Evolutionary conservation across 2,113 vertebrate species (phyloP), one percentile per base, ranked within the genome.

Genomic region (Verasper variegatus): DNA sequence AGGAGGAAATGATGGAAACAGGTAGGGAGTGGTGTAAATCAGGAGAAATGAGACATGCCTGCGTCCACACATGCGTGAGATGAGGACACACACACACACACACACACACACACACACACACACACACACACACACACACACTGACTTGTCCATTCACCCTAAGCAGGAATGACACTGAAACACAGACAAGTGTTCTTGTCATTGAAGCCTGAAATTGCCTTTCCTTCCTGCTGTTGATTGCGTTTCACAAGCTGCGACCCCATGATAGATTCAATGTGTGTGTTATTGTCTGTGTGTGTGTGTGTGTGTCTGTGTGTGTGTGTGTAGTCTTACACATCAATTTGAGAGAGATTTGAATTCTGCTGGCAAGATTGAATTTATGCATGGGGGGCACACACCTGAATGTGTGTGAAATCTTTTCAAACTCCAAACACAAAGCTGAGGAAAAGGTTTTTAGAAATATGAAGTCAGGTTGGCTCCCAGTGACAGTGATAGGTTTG

Each of bases 131-230:
- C 23, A 27, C 37, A 8, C 58, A 59, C 65, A 78, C 60, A 56
- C 56, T 71, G 77, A 88, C 60, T 84, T 81, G 55, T 86, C 68
- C 79, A 78, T 84, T 80, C 84, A 80, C 45, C 40, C 71, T 85
- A 90, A 89, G 81, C 47, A 72, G 81, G 78, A 89, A 24, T 63
- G 61, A 42, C 37, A 40, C 18, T 45, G 37, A 63, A 45, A 63
- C 61, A 63, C 61, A 45, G 24, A 26, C 56, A 35, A 75, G 81
- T 79, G 82, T 85, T 90, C 71, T 80, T 42, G 64, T 71, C 58
- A 27, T 71, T 87, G 86, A 81, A 84, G 89, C 89, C 86, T 90
- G 82, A 92, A 91, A 92, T 92, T 86, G 85, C 85, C 80, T 91
- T 90, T 90, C 77, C 84, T 82, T 88, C 74, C 70, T 83, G 81